These are phyloP conservation scores for Gibbula magus DNA, from an alignment of 2,888 invertebrate genomes.

Conservation along the genomic window DNA sequence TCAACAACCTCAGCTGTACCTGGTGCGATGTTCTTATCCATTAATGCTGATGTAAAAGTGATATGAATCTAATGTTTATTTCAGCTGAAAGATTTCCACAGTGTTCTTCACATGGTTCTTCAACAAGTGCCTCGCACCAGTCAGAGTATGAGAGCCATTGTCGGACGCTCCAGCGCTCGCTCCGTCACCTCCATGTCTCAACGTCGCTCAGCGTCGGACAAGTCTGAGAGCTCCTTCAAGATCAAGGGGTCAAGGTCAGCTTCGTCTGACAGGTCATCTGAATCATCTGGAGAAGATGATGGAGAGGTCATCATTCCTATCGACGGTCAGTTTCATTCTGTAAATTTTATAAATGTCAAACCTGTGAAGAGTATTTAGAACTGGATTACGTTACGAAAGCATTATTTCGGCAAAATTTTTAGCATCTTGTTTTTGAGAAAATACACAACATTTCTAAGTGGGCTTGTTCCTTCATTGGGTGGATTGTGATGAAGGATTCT, in stretches of 20 bases:
- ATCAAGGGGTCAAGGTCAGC: neutral
- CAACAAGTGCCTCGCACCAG: constrained; percentile 63
- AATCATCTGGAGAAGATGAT: constrained; percentile 13
- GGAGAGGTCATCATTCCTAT: constrained; percentile 21
- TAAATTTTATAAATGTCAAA: too few species aligned
- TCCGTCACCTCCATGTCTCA: neutral
- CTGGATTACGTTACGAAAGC: too few species aligned
- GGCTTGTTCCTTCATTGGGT: too few species aligned
- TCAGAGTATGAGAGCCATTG: constrained; percentile 14
- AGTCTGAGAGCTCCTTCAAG: neutral
- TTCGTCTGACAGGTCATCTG: constrained; percentile 1
- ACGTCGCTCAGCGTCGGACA: neutral
- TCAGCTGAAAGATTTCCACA: constrained; percentile 69
- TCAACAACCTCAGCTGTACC: too few species aligned
- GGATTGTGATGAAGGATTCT: too few species aligned
- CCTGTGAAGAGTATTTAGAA: too few species aligned
- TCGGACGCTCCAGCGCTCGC: neutral
- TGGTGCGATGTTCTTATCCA: too few species aligned
- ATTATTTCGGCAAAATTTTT: too few species aligned
- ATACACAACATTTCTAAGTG: too few species aligned
- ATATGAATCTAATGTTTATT: constrained; percentile 10
- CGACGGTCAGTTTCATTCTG: neutral
- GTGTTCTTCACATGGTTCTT: constrained; percentile 70
- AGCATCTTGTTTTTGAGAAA: too few species aligned
- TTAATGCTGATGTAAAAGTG: too few species aligned